A percentile compares a stretch with the other conserved stretches of the same genome.
These are phyloP conservation scores for Epinephelus cyanopodus DNA, from an alignment of 2,113 vertebrate species.

Conservation along the genomic window DNA sequence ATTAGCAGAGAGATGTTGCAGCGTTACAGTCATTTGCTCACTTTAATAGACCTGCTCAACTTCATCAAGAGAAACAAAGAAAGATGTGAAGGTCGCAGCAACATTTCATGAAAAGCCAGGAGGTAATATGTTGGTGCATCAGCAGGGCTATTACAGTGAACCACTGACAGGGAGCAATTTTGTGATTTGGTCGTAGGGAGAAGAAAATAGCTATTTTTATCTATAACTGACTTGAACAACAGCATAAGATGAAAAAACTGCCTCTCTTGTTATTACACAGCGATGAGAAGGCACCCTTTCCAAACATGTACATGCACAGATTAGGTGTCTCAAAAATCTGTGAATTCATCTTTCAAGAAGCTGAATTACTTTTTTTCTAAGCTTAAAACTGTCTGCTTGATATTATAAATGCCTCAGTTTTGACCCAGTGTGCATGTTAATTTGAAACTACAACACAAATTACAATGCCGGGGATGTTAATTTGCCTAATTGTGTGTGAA, in stretches of 20 bases:
- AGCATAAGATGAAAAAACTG: neutral
- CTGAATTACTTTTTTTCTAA: neutral
- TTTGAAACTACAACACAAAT: neutral
- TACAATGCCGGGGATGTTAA: neutral
- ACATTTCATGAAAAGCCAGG: neutral
- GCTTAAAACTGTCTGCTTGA: neutral
- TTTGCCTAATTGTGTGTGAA: slow-evolving; percentile 1
- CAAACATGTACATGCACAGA: neutral
- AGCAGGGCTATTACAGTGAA: slow-evolving; percentile 6
- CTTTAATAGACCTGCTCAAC: neutral
- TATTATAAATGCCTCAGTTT: neutral
- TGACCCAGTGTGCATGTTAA: neutral
- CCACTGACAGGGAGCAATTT: slow-evolving; percentile 18
- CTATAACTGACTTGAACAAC: neutral
- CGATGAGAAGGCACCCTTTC: neutral
- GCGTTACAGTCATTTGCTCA: neutral
- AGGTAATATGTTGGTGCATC: slow-evolving; percentile 15
- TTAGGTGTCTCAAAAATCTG: neutral
- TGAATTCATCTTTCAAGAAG: neutral
- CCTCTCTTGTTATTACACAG: neutral
- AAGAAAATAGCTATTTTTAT: slow-evolving; percentile 21
- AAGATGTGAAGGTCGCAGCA: neutral
- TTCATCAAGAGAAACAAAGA: neutral
- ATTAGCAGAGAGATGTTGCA: neutral
- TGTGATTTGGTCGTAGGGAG: slow-evolving; percentile 3